phyloP scores from a whole-genome alignment of 2,888 invertebrate genomes.

The Oxystoma pomonae region DNA sequence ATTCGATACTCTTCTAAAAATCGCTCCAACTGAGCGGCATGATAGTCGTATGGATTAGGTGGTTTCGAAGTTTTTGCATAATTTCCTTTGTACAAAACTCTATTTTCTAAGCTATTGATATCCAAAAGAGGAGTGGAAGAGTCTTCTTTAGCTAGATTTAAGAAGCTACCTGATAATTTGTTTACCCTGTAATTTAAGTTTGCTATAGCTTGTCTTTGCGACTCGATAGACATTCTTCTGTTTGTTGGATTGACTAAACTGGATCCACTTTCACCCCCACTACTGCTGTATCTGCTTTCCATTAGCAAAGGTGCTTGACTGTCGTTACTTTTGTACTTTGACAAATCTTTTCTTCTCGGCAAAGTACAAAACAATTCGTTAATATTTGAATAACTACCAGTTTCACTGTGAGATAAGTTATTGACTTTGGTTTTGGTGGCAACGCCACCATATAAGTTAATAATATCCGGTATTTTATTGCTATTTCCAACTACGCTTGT shows the following conservation, averaged over 20 bases:
- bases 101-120: slow-evolving; percentile 53
- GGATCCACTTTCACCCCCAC: slow-evolving; percentile 60
- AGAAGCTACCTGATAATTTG: slow-evolving; percentile 64
- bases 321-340: slow-evolving; percentile 52
- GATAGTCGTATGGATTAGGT: slow-evolving; percentile 66
- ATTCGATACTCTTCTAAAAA: slow-evolving; percentile 77
- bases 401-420: slow-evolving; percentile 41
- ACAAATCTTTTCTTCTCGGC: slow-evolving; percentile 47
- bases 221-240: slow-evolving; percentile 52
- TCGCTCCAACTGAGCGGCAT: slow-evolving; percentile 73
- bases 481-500: not conserved
- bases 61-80: slow-evolving; percentile 31
- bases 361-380: slow-evolving; percentile 61
- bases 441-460: slow-evolving; percentile 39
- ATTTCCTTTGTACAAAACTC: slow-evolving; percentile 33
- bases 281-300: slow-evolving; percentile 68
- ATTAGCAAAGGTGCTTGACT: slow-evolving; percentile 70
- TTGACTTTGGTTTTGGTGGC: slow-evolving; percentile 16
- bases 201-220: slow-evolving; percentile 34
- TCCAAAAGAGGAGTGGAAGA: slow-evolving; percentile 61
- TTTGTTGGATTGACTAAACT: slow-evolving; percentile 46
- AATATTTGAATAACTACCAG: slow-evolving; percentile 44
- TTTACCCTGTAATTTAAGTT: slow-evolving; percentile 43
- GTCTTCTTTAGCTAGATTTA: slow-evolving; percentile 59
- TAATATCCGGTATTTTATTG: slow-evolving; percentile 43